Percentiles rank a stretch among this genome's conserved stretches.
phyloP scores from a whole-genome alignment of 2,888 invertebrate species.

The Tortrix viridana region DNA sequence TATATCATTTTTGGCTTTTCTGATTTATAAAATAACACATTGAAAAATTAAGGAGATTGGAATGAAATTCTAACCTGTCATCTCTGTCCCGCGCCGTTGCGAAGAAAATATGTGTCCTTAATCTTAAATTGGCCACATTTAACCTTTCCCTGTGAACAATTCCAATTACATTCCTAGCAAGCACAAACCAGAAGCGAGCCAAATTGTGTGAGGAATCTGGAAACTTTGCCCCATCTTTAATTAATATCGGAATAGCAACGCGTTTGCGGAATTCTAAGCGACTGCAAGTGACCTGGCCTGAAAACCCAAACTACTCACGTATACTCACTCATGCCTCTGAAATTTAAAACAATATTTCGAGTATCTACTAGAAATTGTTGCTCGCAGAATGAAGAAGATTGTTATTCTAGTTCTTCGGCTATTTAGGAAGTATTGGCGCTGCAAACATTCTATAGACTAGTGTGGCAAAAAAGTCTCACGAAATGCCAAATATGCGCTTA shows the following conservation, averaged over 20 bases:
- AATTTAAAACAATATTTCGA: neutral
- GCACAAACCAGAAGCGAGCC: constrained; percentile 59
- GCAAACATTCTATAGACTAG: too few relatives aligned
- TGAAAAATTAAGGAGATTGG: neutral
- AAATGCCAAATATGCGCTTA: too few relatives aligned
- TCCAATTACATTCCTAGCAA: constrained; percentile 73
- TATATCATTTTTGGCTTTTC: too few relatives aligned
- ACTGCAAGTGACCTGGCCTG: constrained; percentile 45
- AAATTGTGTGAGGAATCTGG: constrained; percentile 65
- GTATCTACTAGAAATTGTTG: neutral
- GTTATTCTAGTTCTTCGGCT: too few relatives aligned
- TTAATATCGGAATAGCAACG: constrained; percentile 63
- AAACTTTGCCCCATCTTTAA: constrained; percentile 71
- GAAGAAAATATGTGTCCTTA: constrained; percentile 45
- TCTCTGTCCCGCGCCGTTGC: constrained; percentile 20
- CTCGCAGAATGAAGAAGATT: too few relatives aligned
- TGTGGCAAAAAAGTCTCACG: too few relatives aligned
- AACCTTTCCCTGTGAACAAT: constrained; percentile 70
- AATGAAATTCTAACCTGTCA: constrained; percentile 31
- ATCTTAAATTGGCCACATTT: constrained; percentile 76
- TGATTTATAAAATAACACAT: too few relatives aligned
- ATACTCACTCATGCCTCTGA: neutral
- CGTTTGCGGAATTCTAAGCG: constrained; percentile 58
- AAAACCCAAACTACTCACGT: constrained; percentile 3
- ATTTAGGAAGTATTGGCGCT: too few relatives aligned